Percentiles rank a stretch among this genome's conserved stretches.
Evolutionary conservation across 2,888 invertebrate species (phyloP).

Genomic region (Aporophyla nigra): DNA sequence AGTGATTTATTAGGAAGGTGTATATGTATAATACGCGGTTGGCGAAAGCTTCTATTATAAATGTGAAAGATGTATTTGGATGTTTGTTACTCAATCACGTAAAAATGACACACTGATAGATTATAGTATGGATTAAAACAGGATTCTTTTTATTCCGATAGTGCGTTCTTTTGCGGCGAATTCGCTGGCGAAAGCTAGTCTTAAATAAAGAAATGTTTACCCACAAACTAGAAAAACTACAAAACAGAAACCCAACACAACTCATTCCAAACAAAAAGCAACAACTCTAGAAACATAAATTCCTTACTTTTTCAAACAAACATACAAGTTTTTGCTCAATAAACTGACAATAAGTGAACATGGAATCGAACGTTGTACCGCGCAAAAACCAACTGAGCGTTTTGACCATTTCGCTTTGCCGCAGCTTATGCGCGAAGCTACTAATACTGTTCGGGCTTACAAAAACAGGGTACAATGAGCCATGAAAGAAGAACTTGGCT

Average conservation of each 20-base stretch:
- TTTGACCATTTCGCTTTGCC: conserved; percentile 59
- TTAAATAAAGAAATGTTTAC: background rate
- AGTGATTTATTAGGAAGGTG: no score
- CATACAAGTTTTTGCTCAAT: conserved; percentile 68
- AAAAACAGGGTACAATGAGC: conserved; percentile 64
- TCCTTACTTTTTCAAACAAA: conserved; percentile 63
- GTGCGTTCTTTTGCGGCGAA: no score
- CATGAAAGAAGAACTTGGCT: conserved; percentile 38
- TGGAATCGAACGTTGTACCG: conserved; percentile 62
- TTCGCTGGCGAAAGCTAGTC: no score
- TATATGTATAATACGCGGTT: no score
- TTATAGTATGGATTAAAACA: no score
- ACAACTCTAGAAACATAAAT: conserved; percentile 59
- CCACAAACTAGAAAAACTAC: background rate
- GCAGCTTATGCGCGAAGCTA: conserved; percentile 58
- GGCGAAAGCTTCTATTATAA: no score
- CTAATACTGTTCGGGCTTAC: conserved; percentile 55
- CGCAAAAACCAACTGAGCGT: conserved; percentile 70
- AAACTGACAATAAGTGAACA: conserved; percentile 72
- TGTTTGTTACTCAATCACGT: no score
- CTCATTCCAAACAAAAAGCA: conserved; percentile 44
- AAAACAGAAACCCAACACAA: conserved; percentile 24
- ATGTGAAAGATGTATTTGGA: no score
- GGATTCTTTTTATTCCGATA: no score
- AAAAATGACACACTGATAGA: no score